phyloP scores from a whole-genome alignment of 2,113 vertebrate genomes.

The Osmerus mordax region DNA sequence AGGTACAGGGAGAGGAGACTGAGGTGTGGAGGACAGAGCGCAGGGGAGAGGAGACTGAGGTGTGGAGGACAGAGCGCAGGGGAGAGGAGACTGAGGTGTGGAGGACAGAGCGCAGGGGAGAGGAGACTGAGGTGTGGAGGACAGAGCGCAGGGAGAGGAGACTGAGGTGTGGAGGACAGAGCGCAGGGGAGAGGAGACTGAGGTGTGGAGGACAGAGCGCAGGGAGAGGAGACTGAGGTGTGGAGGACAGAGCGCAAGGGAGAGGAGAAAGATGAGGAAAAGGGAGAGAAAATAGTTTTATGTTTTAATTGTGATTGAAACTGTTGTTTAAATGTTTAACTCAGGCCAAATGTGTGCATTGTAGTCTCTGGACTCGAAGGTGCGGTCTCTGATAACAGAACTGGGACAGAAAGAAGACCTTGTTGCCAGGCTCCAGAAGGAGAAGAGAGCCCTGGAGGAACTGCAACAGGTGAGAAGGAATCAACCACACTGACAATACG shows the following conservation, averaged over 20 bases:
- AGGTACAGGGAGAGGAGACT: constrained; percentile 52
- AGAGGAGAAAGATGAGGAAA: background rate
- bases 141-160: too few relatives aligned
- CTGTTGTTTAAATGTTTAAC: background rate
- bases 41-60: constrained; percentile 20
- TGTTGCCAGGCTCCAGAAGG: constrained; percentile 78
- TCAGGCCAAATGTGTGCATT: constrained; percentile 1
- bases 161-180: too few relatives aligned
- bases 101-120: constrained; percentile 20
- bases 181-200: too few relatives aligned
- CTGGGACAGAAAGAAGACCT: constrained; percentile 80
- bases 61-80: background rate
- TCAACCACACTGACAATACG: background rate
- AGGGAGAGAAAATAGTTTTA: background rate
- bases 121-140: background rate
- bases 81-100: background rate
- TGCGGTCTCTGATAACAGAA: constrained; percentile 80
- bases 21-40: background rate
- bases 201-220: too few relatives aligned
- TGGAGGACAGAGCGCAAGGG: too few relatives aligned
- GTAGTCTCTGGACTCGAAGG: constrained; percentile 63
- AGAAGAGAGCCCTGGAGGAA: constrained; percentile 84
- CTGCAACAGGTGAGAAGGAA: constrained; percentile 69
- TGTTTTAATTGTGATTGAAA: background rate
- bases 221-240: background rate